Conservation (phyloP, 2,113 vertebrate genomes). For the Ahaetulla prasina region DNA sequence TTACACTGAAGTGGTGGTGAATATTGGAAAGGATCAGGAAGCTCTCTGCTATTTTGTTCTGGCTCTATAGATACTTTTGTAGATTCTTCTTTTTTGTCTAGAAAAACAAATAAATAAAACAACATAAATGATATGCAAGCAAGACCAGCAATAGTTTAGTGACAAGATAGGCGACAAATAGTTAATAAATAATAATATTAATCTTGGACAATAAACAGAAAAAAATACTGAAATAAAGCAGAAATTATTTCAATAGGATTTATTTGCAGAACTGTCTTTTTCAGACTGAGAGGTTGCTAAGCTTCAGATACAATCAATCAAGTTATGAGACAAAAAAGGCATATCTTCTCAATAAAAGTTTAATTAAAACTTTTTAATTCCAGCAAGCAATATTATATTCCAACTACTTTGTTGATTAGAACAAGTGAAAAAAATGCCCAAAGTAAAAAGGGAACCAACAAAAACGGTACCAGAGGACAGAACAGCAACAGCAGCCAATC, state of each 20-base stretch:
- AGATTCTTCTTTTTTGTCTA: constrained; percentile 65
- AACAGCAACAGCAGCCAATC: background rate
- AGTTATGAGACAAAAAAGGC: background rate
- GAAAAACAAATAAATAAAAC: constrained; percentile 54
- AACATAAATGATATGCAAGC: background rate
- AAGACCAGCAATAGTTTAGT: background rate
- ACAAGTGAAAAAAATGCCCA: too few species aligned
- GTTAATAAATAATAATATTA: background rate
- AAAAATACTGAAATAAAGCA: background rate
- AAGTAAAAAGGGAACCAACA: background rate
- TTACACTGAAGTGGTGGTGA: constrained; percentile 63
- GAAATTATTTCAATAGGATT: background rate
- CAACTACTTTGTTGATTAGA: background rate
- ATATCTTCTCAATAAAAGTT: background rate
- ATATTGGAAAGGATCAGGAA: constrained; percentile 58
- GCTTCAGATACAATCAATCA: background rate
- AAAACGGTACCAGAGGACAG: background rate
- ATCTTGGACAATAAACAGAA: background rate
- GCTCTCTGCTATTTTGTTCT: constrained; percentile 63
- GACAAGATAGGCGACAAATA: background rate
- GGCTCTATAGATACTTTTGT: constrained; percentile 63
- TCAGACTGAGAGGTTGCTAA: background rate
- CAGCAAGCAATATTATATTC: background rate
- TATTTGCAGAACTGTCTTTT: background rate
- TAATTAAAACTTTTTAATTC: background rate